Percentiles rank a stretch among this genome's conserved stretches.
Conservation (phyloP, 2,888 invertebrate species). For the Microctonus brassicae region DNA sequence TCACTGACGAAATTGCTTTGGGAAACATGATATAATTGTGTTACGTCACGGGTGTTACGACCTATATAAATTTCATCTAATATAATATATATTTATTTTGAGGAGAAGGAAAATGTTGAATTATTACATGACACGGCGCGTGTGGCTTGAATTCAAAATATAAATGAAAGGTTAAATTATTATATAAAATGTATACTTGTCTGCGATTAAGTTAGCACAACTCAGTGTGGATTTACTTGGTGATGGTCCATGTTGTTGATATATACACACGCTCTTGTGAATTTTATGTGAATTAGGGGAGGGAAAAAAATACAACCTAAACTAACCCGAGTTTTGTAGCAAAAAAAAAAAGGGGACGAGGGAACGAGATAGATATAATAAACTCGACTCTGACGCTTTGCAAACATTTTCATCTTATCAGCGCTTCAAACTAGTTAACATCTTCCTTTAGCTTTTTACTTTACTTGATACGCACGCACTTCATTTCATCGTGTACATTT, state of each 20-base stretch:
- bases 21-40: slow-evolving; percentile 8
- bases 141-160: background rate
- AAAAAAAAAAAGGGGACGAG: background rate
- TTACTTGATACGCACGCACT: too few species aligned
- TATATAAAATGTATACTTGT: background rate
- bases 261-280: background rate
- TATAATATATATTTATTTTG: background rate
- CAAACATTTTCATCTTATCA: slow-evolving; percentile 12
- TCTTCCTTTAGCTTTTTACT: background rate
- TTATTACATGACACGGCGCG: background rate
- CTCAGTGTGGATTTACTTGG: background rate
- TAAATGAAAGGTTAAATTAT: background rate
- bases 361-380: background rate
- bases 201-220: background rate
- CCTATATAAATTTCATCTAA: background rate
- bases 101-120: background rate
- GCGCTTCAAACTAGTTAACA: background rate
- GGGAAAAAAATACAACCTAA: background rate
- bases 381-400: slow-evolving; percentile 1
- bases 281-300: background rate
- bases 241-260: background rate
- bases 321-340: too few species aligned
- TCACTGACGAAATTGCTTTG: slow-evolving; percentile 2
- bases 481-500: too few species aligned
- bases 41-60: background rate